Base-by-base conservation (phyloP, 2,797 vertebrate genomes). In the Craterocephalus amniculus region DNA sequence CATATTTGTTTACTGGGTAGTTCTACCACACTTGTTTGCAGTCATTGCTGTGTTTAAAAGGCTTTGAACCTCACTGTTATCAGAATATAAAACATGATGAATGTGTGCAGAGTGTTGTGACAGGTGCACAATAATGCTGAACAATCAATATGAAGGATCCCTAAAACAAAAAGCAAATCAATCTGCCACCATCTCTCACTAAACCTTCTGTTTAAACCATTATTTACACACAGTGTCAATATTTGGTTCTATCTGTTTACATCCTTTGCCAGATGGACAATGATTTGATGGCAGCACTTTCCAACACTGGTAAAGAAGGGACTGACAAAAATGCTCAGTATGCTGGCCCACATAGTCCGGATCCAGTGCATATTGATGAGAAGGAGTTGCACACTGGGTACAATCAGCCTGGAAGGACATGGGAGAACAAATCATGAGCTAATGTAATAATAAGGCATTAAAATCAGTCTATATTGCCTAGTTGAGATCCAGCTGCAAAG, bases 281-380 rank as follows among this genome's bases (percentile, higher is more conserved):
- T 71, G 54, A 93, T 83, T 59, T 65, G 61, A 45, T 76, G 66
- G 27, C 84, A 91, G 76, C 88, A 88, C 65, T 85, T 86, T 59
- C 85, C 88, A 51, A 83, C 20, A 43, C 87, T 91, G 48, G 55
- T 75, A 63, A 87, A 92, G 59, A 91, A 78, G 2, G 88, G 84
- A 2, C 76, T 75, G 72, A 92, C 83, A 43, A 76, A 51, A 26
- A 87, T 86, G 63, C 90, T 85, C 78, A 93, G 78, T 63, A 90
- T 72, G 68, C 79, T 89, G 70, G 73, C 68, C 90, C 90, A 93
- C 70, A 90, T 66, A 20, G 83, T 85, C 84, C 87, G 84, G 49
- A 92, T 78, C 85, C 90, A 92, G 63, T 68, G 74, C 86, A 92
- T 89, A 72, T 87, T 92, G 73, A 92, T 92, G 73, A 92, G 78